Evolutionary conservation across 2,113 vertebrate species (phyloP).

Genomic region (Nematolebias whitei): DNA sequence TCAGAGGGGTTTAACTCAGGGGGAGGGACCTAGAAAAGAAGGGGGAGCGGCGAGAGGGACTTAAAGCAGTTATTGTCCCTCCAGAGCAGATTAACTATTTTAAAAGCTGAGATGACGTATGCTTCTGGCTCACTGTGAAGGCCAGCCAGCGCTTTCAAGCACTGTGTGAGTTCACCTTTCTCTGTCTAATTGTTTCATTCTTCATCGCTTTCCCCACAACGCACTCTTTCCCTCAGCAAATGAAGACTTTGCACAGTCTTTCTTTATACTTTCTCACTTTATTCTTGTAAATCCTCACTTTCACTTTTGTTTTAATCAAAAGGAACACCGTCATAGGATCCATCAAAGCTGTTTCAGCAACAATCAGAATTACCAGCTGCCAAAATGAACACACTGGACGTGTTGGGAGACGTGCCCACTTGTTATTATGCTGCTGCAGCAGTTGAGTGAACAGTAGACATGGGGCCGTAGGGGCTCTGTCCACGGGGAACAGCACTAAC

Average conservation of each 20-base stretch:
- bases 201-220: constrained; percentile 7
- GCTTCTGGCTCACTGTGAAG: constrained; percentile 31
- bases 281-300: constrained; percentile 7
- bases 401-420: constrained; percentile 54
- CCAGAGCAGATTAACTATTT: constrained; percentile 77
- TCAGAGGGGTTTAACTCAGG: constrained; percentile 61
- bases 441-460: constrained; percentile 55
- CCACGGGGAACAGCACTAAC: constrained; percentile 30
- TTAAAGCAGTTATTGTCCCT: constrained; percentile 78
- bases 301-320: constrained; percentile 57
- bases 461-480: constrained; percentile 36
- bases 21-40: constrained; percentile 56
- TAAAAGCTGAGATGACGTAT: constrained; percentile 78
- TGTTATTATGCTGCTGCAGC: constrained; percentile 60
- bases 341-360: constrained; percentile 47
- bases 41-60: constrained; percentile 51
- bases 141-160: constrained; percentile 26
- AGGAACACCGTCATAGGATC: constrained; percentile 36
- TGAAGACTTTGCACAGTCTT: constrained; percentile 33
- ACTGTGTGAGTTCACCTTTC: constrained; percentile 30
- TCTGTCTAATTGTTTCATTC: constrained; percentile 25
- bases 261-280: constrained; percentile 12
- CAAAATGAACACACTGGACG: constrained; percentile 69
- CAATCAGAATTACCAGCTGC: constrained; percentile 51
- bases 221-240: constrained; percentile 25